Evolutionary conservation across 2,113 vertebrate species (phyloP).

Genomic region (Elephantulus edwardii): DNA sequence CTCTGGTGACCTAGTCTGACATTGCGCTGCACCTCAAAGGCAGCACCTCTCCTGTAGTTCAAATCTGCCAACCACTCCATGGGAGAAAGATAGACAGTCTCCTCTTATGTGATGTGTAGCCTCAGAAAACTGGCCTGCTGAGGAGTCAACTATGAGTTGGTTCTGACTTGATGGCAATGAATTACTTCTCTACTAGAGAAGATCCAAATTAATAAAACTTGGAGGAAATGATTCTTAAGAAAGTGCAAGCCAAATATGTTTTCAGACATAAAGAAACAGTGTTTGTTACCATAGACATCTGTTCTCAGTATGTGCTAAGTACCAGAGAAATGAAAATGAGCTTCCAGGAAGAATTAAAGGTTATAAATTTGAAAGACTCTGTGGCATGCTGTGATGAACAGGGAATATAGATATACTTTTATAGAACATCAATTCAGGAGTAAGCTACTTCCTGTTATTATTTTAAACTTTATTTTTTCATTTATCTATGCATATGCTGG

Average conservation of each 20-base stretch:
- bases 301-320: background rate
- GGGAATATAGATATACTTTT: background rate
- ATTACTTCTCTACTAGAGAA: too few species aligned
- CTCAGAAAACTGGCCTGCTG: too few species aligned
- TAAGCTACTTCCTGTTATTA: background rate
- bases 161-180: too few species aligned
- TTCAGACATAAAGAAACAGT: background rate
- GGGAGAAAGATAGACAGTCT: too few species aligned
- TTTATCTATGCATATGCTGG: background rate
- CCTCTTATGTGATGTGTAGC: too few species aligned
- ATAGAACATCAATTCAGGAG: background rate
- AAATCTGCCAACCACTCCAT: too few species aligned
- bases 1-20: too few species aligned
- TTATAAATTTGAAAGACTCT: background rate
- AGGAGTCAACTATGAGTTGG: too few species aligned
- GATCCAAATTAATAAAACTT: slow-evolving; percentile 33
- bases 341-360: background rate
- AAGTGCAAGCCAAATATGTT: slow-evolving; percentile 30
- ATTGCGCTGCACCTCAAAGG: too few species aligned
- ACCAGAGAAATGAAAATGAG: background rate
- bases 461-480: background rate
- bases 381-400: background rate
- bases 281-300: background rate
- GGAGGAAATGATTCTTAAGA: background rate
- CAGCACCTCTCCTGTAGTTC: too few species aligned